These are phyloP conservation scores for Rapana venosa DNA, from an alignment of 2,888 invertebrate species.

Conservation along the genomic window DNA sequence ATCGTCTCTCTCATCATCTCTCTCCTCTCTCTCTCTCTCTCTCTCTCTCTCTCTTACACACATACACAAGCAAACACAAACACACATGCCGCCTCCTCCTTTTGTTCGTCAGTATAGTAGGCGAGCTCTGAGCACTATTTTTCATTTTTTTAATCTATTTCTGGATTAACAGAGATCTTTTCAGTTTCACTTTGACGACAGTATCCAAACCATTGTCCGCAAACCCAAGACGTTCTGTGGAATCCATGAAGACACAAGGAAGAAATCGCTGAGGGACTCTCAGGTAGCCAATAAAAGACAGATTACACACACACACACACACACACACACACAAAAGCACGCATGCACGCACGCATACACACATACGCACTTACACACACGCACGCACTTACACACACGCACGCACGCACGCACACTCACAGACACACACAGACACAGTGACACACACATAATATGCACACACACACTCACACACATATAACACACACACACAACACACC, in stretches of 20 bases:
- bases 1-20: not conserved
- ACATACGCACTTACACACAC: not conserved
- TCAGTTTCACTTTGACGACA: too few relatives aligned
- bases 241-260: too few relatives aligned
- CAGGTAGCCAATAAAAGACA: too few relatives aligned
- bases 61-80: too few relatives aligned
- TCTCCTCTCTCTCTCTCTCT: conserved; percentile 26
- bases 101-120: too few relatives aligned
- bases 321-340: not conserved
- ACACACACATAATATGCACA: not conserved
- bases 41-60: conserved; percentile 14
- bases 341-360: not conserved
- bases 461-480: not conserved
- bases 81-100: too few relatives aligned
- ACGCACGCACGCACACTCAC: not conserved
- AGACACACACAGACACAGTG: not conserved
- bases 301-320: not conserved
- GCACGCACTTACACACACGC: not conserved
- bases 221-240: too few relatives aligned
- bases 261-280: too few relatives aligned
- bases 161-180: too few relatives aligned
- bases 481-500: not conserved
- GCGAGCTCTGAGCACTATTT: not conserved
- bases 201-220: too few relatives aligned
- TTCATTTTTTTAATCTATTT: not conserved